phyloP scores from a whole-genome alignment of 2,797 vertebrate genomes.

The Leptatherina wallacei region DNA sequence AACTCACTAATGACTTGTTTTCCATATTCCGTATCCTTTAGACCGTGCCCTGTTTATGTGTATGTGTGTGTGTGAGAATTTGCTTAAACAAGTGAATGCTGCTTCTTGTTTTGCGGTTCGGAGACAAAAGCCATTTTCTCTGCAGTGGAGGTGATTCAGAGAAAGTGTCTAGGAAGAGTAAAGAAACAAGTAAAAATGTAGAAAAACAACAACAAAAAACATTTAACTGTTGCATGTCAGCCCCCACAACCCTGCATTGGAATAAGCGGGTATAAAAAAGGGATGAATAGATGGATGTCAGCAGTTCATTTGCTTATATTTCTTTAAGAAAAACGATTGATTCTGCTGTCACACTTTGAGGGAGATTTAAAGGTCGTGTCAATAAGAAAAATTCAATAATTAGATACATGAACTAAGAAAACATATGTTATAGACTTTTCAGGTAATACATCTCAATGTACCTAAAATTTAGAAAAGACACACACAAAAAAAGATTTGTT shows the following conservation, averaged over 20 bases:
- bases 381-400: not conserved
- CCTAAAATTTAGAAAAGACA: not conserved
- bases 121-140: constrained; percentile 29
- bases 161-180: not conserved
- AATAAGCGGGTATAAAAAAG: not conserved
- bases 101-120: constrained; percentile 29
- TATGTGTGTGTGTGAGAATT: constrained; percentile 32
- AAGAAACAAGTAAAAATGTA: not conserved
- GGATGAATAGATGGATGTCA: not conserved
- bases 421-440: not conserved
- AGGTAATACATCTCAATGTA: not conserved
- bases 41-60: constrained; percentile 17
- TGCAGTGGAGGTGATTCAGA: constrained; percentile 50
- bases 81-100: constrained; percentile 24
- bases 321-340: not conserved
- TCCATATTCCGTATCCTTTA: constrained; percentile 47
- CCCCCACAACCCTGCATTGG: not conserved
- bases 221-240: not conserved
- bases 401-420: not conserved
- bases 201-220: constrained; percentile 10
- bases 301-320: not conserved
- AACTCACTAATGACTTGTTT: constrained; percentile 64
- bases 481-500: constrained; percentile 6
- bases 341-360: not conserved
- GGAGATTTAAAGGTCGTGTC: not conserved